A percentile compares a stretch with the other conserved stretches of the same genome.
Evolutionary conservation across 1,140 invertebrate genomes (phyloP).

Genomic region (Polypedilum pembai): DNA sequence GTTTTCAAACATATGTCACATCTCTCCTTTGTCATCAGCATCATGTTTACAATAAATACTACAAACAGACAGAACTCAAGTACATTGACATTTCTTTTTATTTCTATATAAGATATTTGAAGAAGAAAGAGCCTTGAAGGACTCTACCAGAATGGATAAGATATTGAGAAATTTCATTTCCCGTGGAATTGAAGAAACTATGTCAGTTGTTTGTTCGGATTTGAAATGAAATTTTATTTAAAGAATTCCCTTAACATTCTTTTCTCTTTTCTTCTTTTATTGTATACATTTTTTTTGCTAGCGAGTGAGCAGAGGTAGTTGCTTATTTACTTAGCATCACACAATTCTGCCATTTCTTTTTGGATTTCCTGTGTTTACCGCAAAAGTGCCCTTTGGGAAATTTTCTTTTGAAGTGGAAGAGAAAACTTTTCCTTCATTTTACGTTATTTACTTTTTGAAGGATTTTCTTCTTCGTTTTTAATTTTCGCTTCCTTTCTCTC

Average conservation of each 20-base stretch:
- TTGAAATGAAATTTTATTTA: background rate
- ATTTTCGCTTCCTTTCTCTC: too few relatives aligned
- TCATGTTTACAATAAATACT: conserved; percentile 4
- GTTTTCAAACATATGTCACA: conserved; percentile 24
- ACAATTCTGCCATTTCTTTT: too few relatives aligned
- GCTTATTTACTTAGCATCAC: too few relatives aligned
- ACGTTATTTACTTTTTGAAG: background rate
- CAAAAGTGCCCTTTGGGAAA: background rate
- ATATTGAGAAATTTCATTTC: background rate
- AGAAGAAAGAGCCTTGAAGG: background rate
- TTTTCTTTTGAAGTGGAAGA: background rate
- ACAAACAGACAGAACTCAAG: background rate
- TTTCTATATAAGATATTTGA: background rate
- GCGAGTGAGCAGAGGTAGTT: too few relatives aligned
- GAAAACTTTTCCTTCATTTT: conserved; percentile 11
- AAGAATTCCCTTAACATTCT: background rate
- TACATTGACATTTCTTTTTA: background rate
- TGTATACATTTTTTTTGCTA: too few relatives aligned
- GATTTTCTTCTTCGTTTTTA: too few relatives aligned
- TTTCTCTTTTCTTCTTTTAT: too few relatives aligned
- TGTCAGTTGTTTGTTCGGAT: conserved; percentile 9
- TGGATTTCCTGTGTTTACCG: too few relatives aligned
- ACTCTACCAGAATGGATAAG: too few relatives aligned
- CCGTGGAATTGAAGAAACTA: background rate
- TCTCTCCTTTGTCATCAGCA: background rate